Conservation (phyloP, 2,113 vertebrate species). For the Trachemys scripta region DNA sequence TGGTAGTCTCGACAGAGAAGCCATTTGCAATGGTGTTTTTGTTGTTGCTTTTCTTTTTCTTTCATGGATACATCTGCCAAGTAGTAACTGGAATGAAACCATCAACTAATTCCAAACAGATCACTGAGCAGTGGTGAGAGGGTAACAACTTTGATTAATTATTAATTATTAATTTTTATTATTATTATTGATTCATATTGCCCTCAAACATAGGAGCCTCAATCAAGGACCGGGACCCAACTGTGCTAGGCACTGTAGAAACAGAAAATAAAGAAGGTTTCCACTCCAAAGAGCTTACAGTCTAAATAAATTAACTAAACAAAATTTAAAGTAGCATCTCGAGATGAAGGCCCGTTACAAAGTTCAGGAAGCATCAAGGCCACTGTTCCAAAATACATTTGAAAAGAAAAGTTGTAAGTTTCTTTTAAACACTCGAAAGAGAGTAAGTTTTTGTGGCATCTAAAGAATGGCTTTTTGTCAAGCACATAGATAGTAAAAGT, state of each 20-base stretch:
- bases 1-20: neutral
- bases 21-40: neutral
- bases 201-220: neutral
- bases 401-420: neutral
- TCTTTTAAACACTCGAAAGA: neutral
- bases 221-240: neutral
- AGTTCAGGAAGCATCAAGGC: neutral
- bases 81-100: neutral
- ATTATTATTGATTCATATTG: neutral
- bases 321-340: neutral
- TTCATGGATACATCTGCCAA: neutral
- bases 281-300: neutral
- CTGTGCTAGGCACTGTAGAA: neutral
- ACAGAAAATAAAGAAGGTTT: neutral
- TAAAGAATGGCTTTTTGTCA: neutral
- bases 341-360: neutral
- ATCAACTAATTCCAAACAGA: neutral
- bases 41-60: neutral
- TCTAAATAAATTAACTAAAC: neutral
- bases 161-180: neutral
- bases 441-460: accelerated
- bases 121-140: neutral
- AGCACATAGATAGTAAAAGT: neutral
- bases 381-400: neutral
- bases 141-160: neutral